Percentiles rank a stretch among this genome's conserved stretches.
Evolutionary conservation across 2,797 vertebrate genomes (phyloP).

Genomic region (Acanthiza pusilla): DNA sequence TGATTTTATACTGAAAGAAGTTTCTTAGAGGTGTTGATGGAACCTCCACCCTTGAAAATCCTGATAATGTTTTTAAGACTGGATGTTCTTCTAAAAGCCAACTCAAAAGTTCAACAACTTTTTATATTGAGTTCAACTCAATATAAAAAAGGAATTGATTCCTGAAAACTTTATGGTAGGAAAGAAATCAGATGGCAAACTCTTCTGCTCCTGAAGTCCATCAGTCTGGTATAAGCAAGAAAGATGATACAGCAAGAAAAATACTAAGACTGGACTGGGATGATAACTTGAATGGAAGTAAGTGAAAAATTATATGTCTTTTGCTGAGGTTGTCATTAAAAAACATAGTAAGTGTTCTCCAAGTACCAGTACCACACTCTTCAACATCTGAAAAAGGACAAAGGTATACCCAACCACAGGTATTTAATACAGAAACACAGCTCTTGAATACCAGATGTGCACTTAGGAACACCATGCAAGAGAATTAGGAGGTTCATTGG

Average conservation of each 20-base stretch:
- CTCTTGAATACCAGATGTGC: not conserved
- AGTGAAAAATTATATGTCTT: not conserved
- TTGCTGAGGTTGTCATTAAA: not conserved
- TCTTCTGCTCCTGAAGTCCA: not conserved
- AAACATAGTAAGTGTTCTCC: not conserved
- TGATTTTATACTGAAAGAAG: not conserved
- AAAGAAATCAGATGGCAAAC: not conserved
- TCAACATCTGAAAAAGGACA: not conserved
- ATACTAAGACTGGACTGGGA: not conserved
- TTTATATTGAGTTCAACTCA: not conserved
- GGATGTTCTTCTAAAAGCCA: not conserved
- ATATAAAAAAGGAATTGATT: not conserved
- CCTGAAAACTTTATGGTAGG: not conserved
- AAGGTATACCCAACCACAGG: not conserved
- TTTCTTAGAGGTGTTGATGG: not conserved
- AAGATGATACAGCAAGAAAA: not conserved
- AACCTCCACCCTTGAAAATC: not conserved
- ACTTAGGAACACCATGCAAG: not conserved
- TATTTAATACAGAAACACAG: not conserved
- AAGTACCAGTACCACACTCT: not conserved
- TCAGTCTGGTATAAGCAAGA: not conserved
- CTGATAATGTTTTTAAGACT: not conserved
- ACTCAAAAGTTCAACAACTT: not conserved
- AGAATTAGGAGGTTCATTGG: not conserved
- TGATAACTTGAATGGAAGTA: not conserved